These are phyloP conservation scores for Chaetophractus vellerosus DNA, from an alignment of 2,797 vertebrate genomes.

Conservation along the genomic window DNA sequence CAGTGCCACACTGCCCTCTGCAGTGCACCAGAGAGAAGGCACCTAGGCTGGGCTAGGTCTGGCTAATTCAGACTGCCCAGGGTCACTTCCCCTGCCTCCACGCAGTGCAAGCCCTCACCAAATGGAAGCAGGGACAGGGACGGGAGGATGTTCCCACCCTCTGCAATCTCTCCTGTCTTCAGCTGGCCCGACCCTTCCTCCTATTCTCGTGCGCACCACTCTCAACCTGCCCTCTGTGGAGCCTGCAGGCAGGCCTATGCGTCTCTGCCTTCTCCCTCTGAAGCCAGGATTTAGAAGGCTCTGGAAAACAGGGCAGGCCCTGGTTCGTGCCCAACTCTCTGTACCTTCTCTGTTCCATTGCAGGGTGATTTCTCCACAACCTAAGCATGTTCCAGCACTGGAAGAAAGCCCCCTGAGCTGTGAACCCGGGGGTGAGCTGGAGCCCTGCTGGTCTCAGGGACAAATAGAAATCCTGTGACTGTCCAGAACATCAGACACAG, in stretches of 20 bases:
- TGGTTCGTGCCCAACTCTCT: not conserved
- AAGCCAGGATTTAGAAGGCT: constrained; percentile 18
- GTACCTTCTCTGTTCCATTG: not conserved
- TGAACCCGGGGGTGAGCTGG: not conserved
- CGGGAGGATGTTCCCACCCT: not conserved
- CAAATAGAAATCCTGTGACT: not conserved
- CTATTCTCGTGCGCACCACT: not conserved
- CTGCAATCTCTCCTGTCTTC: not conserved
- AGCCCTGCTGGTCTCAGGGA: not conserved
- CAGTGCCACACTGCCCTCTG: constrained; percentile 83
- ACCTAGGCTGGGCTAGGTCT: not conserved
- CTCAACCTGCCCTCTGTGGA: not conserved
- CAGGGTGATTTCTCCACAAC: not conserved
- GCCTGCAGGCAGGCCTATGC: not conserved
- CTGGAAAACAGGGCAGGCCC: not conserved
- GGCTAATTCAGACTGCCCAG: not conserved
- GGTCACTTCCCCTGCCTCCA: not conserved
- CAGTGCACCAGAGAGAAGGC: constrained; percentile 54
- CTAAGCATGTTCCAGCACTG: not conserved
- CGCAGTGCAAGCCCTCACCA: not conserved
- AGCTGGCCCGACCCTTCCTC: no score
- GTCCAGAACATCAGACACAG: not conserved
- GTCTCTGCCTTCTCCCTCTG: not conserved
- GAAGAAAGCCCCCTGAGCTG: not conserved
- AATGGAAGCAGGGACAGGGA: not conserved